These are phyloP conservation scores for Egretta garzetta DNA, from an alignment of 2,113 vertebrate species.

Conservation along the genomic window DNA sequence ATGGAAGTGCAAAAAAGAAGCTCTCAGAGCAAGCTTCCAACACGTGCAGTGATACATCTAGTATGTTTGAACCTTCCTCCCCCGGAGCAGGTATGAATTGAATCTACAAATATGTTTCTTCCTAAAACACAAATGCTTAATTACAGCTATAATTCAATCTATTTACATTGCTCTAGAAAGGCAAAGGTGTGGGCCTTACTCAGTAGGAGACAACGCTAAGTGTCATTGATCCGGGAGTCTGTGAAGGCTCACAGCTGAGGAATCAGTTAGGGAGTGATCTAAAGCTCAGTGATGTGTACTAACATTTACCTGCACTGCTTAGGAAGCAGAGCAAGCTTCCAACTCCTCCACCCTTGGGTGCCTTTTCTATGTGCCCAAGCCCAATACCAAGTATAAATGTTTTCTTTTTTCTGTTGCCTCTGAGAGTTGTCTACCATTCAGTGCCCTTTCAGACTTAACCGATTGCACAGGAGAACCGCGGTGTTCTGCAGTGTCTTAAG, in stretches of 20 bases:
- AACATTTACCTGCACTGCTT: neutral
- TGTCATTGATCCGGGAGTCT: neutral
- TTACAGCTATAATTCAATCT: neutral
- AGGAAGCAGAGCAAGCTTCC: neutral
- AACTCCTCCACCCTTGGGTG: neutral
- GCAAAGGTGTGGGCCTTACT: neutral
- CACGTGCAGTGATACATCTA: slow-evolving; percentile 92
- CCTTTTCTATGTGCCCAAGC: neutral
- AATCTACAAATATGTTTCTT: neutral
- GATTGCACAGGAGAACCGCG: neutral
- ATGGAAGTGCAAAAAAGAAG: slow-evolving; percentile 92
- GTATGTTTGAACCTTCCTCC: slow-evolving; percentile 92
- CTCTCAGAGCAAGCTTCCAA: slow-evolving; percentile 93
- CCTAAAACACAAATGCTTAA: neutral
- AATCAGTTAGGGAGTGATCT: neutral
- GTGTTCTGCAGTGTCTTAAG: neutral
- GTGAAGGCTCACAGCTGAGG: rapidly evolving
- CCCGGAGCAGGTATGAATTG: slow-evolving; percentile 86
- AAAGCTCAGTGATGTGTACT: neutral
- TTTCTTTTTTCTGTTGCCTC: neutral
- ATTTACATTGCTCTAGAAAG: neutral
- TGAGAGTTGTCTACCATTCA: neutral
- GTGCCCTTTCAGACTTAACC: neutral
- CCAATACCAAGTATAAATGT: neutral
- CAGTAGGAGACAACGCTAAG: rapidly evolving